phyloP scores from a whole-genome alignment of 2,888 invertebrate genomes.

The Leptinotarsa peninsularis region DNA sequence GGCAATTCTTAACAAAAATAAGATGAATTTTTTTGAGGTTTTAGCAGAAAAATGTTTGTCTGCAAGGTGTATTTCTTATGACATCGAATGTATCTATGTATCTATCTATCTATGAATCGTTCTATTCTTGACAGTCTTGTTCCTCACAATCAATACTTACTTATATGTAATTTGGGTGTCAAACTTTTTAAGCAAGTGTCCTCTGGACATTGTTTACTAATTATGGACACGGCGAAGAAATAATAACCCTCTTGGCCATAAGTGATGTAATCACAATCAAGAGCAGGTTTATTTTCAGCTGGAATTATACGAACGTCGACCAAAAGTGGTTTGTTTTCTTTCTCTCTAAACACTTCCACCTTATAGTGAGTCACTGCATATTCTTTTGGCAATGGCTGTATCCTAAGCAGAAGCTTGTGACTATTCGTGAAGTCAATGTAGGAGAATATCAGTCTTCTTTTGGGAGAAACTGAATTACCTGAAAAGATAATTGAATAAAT shows the following conservation, averaged over 20 bases:
- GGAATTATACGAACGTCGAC: conserved; percentile 48
- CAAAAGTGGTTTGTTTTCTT: conserved; percentile 41
- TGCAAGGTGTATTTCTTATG: no score
- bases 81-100: no score
- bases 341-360: conserved; percentile 51
- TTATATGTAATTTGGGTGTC: conserved; percentile 50
- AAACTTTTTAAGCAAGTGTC: conserved; percentile 49
- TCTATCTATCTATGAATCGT: no score
- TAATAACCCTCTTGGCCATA: conserved; percentile 54
- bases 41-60: no score
- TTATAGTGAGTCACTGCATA: conserved; percentile 50
- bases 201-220: conserved; percentile 48
- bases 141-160: conserved; percentile 40
- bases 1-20: no score
- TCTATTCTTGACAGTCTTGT: no score
- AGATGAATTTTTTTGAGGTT: no score
- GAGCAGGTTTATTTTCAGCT: conserved; percentile 17
- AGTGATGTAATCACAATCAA: conserved; percentile 48
- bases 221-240: conserved; percentile 50
- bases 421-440: conserved; percentile 51
- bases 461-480: conserved; percentile 39
- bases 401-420: conserved; percentile 45
- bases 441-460: conserved; percentile 46
- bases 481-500: conserved; percentile 11
- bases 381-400: conserved; percentile 46